Percentiles rank a stretch among this genome's conserved stretches.
These are phyloP conservation scores for Drosophila hamatofila DNA, from an alignment of 2,888 invertebrate species.

Conservation along the genomic window DNA sequence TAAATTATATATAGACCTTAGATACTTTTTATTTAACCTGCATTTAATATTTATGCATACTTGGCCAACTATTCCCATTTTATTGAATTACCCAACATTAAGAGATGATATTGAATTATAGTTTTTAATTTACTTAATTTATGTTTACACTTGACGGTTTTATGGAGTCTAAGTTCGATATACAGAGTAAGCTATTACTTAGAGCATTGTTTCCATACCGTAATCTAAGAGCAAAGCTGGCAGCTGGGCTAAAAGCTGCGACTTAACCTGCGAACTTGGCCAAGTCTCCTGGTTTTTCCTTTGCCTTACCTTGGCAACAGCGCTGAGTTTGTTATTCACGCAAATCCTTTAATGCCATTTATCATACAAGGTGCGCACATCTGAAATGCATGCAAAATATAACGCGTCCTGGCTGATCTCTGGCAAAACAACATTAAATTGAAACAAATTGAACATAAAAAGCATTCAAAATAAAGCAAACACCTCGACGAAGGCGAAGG, in stretches of 20 bases:
- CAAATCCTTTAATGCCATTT: slow-evolving; percentile 78
- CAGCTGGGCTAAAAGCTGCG: slow-evolving; percentile 18
- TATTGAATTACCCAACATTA: not conserved
- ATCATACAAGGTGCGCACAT: slow-evolving; percentile 68
- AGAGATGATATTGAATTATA: not conserved
- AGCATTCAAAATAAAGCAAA: slow-evolving; percentile 80
- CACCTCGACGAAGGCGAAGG: slow-evolving; percentile 54
- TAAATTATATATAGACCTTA: not conserved
- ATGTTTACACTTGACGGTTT: not conserved
- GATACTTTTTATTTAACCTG: no score
- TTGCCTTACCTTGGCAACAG: slow-evolving; percentile 29
- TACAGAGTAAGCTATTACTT: not conserved
- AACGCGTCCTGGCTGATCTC: slow-evolving; percentile 71
- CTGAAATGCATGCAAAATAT: slow-evolving; percentile 74
- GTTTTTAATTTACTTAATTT: not conserved
- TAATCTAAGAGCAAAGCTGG: slow-evolving; percentile 29
- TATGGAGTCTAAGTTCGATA: not conserved
- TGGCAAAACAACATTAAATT: slow-evolving; percentile 78
- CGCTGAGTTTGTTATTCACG: slow-evolving; percentile 65
- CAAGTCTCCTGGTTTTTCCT: slow-evolving; percentile 22
- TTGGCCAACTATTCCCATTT: not conserved
- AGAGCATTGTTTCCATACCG: slow-evolving; percentile 19
- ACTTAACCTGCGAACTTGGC: slow-evolving; percentile 31
- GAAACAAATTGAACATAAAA: slow-evolving; percentile 80
- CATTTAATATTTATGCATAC: not conserved